phyloP scores from a whole-genome alignment of 2,888 invertebrate genomes.

The Tetrapedia diversipes region DNA sequence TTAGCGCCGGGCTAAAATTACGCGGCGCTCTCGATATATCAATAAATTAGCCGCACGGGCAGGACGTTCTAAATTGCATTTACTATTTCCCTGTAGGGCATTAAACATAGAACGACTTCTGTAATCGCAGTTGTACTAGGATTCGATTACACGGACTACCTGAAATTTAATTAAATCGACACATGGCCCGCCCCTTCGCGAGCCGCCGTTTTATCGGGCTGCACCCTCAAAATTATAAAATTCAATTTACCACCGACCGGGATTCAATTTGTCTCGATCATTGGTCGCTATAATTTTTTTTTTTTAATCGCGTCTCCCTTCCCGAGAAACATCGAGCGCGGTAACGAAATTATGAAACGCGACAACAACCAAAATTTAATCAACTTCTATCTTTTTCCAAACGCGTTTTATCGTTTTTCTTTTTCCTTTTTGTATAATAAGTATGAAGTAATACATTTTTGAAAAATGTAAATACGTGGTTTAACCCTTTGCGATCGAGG shows the following conservation, averaged over 20 bases:
- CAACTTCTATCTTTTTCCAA: too few relatives aligned
- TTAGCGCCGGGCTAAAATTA: constrained; percentile 45
- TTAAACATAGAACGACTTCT: constrained; percentile 59
- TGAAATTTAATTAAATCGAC: constrained; percentile 56
- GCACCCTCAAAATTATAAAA: constrained; percentile 42
- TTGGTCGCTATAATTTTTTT: background rate
- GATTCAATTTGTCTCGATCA: constrained; percentile 10
- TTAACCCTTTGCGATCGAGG: too few relatives aligned
- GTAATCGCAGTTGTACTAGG: constrained; percentile 57
- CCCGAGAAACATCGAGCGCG: background rate
- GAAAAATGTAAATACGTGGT: too few relatives aligned
- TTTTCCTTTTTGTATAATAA: too few relatives aligned
- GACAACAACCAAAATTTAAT: background rate
- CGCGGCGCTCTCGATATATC: constrained; percentile 43
- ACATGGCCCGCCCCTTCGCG: constrained; percentile 4
- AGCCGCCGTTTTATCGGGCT: constrained; percentile 7
- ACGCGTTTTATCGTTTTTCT: too few relatives aligned
- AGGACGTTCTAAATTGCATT: constrained; percentile 58
- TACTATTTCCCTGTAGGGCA: constrained; percentile 57
- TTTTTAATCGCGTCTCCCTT: background rate
- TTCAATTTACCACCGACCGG: constrained; percentile 26
- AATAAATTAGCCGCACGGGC: constrained; percentile 57
- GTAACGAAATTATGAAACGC: background rate
- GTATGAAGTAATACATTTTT: too few relatives aligned
- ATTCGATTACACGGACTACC: constrained; percentile 51